These are phyloP conservation scores for Ciconia stormi DNA, from an alignment of 2,113 vertebrate species.

Conservation along the genomic window DNA sequence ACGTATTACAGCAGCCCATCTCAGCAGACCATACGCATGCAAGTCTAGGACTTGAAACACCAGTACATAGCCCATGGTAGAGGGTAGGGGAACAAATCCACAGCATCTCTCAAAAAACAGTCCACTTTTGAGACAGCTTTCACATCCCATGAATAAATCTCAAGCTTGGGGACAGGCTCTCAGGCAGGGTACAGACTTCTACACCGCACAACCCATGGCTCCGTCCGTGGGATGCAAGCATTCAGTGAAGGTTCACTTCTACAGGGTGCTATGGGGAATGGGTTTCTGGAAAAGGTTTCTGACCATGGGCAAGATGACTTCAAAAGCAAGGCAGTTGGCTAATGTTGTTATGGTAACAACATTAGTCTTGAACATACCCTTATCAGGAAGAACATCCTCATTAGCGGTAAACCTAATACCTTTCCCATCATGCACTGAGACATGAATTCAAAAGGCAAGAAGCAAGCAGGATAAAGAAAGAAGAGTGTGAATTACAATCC, in stretches of 20 bases:
- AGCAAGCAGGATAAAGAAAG: slow-evolving; percentile 76
- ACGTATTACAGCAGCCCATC: background rate
- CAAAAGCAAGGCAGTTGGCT: slow-evolving; percentile 25
- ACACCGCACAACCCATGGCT: background rate
- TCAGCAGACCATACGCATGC: background rate
- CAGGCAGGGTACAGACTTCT: background rate
- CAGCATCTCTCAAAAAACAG: background rate
- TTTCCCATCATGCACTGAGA: slow-evolving; percentile 95
- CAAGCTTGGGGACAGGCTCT: background rate
- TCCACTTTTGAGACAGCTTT: background rate
- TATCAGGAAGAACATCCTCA: slow-evolving; percentile 91
- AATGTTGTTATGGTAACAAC: slow-evolving; percentile 65
- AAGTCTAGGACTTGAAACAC: background rate
- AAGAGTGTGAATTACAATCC: slow-evolving; percentile 67
- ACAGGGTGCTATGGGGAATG: background rate
- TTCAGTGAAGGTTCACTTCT: background rate
- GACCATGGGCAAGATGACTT: slow-evolving; percentile 1
- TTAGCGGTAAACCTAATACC: slow-evolving; percentile 93
- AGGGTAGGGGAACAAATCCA: background rate
- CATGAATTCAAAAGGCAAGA: slow-evolving; percentile 81
- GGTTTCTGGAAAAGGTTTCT: slow-evolving; percentile 19
- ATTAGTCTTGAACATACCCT: slow-evolving; percentile 84
- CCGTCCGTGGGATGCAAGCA: background rate
- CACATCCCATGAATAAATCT: background rate
- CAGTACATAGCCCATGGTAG: background rate